Percentiles rank a stretch among this genome's conserved stretches.
Evolutionary conservation across 30 jellyfish, hydroid and myxozoan genomes (phyloP).

Genomic region (Hydractinia echinata): DNA sequence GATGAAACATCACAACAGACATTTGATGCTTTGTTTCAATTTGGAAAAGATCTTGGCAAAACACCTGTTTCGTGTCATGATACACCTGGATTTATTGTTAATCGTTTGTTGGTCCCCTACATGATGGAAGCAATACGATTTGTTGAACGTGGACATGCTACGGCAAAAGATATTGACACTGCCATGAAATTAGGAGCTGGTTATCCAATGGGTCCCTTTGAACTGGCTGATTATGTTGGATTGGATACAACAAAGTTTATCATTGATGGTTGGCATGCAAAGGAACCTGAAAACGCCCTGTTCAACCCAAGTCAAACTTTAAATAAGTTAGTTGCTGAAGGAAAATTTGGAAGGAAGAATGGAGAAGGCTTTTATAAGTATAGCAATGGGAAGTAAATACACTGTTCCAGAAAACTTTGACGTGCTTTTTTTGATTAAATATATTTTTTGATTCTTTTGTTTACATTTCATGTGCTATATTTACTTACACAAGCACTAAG

Average conservation of each 20-base stretch:
- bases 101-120: conserved; percentile 94
- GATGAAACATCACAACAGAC: conserved; percentile 68
- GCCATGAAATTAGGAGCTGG: conserved; percentile 99
- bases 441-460: too few species aligned
- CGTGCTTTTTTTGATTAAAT: too few species aligned
- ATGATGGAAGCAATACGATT: conserved; percentile 98
- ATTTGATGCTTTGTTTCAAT: conserved; percentile 64
- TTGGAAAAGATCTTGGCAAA: conserved; percentile 88
- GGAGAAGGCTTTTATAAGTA: conserved; percentile 91
- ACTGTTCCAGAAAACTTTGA: neutral
- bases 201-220: conserved; percentile 99
- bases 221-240: conserved; percentile 96
- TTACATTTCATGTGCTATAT: too few species aligned
- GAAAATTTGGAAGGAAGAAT: conserved; percentile 73
- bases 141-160: conserved; percentile 94
- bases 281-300: conserved; percentile 72
- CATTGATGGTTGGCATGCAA: conserved; percentile 91
- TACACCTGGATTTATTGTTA: conserved; percentile 98
- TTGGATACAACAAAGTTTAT: conserved; percentile 89
- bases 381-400: conserved; percentile 27
- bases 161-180: conserved; percentile 83
- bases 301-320: conserved; percentile 63
- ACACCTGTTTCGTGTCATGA: conserved; percentile 96
- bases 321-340: conserved; percentile 72
- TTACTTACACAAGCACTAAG: too few species aligned